Conservation (phyloP, 2,888 invertebrate genomes). For the Pollenia angustigena region DNA sequence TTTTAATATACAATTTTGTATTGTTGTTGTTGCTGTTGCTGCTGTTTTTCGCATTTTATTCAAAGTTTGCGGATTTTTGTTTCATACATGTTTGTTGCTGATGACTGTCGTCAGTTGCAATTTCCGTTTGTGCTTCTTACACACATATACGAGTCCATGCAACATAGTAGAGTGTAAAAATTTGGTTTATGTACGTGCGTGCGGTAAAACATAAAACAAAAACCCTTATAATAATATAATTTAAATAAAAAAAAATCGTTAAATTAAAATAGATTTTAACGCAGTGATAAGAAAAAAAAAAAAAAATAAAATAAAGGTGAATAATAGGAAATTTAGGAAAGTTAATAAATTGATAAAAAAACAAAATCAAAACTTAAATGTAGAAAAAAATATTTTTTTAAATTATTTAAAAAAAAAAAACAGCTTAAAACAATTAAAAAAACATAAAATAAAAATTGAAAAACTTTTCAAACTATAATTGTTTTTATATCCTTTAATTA, state of each 20-base stretch:
- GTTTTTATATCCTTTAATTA: too few species aligned
- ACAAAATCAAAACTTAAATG: not conserved
- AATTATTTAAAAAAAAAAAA: too few species aligned
- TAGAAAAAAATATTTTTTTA: not conserved
- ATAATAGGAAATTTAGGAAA: not conserved
- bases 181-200: conserved; percentile 66
- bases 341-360: not conserved
- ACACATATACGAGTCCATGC: conserved; percentile 67
- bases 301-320: conserved; percentile 20
- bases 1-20: conserved; percentile 1
- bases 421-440: too few species aligned
- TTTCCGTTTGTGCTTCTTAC: conserved; percentile 75
- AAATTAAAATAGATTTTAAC: conserved; percentile 32
- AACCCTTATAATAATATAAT: conserved; percentile 24
- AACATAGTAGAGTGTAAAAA: conserved; percentile 66
- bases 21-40: not conserved
- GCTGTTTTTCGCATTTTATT: conserved; percentile 5
- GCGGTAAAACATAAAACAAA: conserved; percentile 62
- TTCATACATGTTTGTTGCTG: conserved; percentile 45
- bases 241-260: conserved; percentile 30
- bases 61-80: conserved; percentile 49
- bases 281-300: not conserved
- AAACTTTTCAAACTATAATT: too few species aligned
- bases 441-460: too few species aligned
- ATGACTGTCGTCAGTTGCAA: conserved; percentile 76